These are phyloP conservation scores for Upupa epops DNA, from an alignment of 2,113 vertebrate genomes.

Conservation along the genomic window DNA sequence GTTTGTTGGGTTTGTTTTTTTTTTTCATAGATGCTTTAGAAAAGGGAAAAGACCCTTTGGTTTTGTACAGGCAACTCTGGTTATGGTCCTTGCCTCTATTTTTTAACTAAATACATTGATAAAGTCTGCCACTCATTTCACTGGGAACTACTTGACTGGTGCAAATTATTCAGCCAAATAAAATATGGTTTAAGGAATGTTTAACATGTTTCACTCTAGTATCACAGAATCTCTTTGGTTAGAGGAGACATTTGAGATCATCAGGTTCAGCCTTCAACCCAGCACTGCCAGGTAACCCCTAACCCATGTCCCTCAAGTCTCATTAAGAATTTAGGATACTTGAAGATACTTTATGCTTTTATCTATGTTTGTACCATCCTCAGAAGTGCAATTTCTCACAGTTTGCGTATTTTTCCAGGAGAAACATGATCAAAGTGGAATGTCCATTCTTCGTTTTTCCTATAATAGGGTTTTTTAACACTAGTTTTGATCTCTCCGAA, in stretches of 20 bases:
- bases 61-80: neutral
- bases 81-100: neutral
- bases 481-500: neutral
- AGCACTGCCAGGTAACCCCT: too few relatives aligned
- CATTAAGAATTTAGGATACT: neutral
- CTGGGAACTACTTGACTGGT: neutral
- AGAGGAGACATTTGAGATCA: too few relatives aligned
- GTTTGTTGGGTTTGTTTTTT: too few relatives aligned
- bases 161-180: neutral
- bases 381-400: neutral
- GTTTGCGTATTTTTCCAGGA: too few relatives aligned
- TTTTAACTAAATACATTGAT: neutral
- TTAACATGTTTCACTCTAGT: neutral
- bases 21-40: neutral
- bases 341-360: neutral
- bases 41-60: neutral
- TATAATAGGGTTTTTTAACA: neutral
- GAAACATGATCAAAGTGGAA: neutral
- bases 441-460: neutral
- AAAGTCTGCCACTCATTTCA: neutral
- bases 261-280: too few relatives aligned
- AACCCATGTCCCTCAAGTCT: too few relatives aligned
- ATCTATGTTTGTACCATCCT: neutral
- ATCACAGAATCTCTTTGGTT: too few relatives aligned
- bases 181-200: neutral